These are phyloP conservation scores for Scolopax bukidnonensis DNA, from an alignment of 2,797 vertebrate genomes.

Conservation along the genomic window DNA sequence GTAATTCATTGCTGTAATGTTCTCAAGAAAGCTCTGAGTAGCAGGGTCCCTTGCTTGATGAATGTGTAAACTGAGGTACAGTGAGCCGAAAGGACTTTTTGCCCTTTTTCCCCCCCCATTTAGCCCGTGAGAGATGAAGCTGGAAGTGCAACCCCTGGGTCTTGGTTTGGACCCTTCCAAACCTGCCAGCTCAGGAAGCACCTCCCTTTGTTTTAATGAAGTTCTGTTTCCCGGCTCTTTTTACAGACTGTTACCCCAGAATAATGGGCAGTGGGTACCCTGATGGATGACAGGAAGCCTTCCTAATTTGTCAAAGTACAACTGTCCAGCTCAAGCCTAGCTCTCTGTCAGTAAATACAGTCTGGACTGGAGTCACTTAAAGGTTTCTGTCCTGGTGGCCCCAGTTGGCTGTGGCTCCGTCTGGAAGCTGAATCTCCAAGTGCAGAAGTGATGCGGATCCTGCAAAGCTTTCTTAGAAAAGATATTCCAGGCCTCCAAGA, in stretches of 20 bases:
- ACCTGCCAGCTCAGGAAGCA: constrained; percentile 6
- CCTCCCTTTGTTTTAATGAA: constrained; percentile 48
- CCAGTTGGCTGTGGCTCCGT: background rate
- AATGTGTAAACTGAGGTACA: background rate
- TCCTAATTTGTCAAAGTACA: constrained; percentile 43
- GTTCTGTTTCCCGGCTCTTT: constrained; percentile 24
- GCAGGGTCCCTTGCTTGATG: background rate
- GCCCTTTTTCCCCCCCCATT: background rate
- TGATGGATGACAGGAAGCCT: background rate
- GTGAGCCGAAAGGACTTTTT: background rate
- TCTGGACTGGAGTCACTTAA: background rate
- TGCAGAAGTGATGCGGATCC: background rate
- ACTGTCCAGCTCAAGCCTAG: constrained; percentile 14
- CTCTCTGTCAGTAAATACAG: constrained; percentile 6
- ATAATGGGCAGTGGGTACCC: constrained; percentile 20
- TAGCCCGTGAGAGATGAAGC: background rate
- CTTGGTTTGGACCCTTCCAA: background rate
- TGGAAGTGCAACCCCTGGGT: background rate
- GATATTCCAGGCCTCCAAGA: background rate
- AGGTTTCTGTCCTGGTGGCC: constrained; percentile 25
- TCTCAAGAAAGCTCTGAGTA: background rate
- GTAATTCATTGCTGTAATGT: background rate
- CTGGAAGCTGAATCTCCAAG: background rate
- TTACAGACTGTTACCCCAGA: constrained; percentile 4
- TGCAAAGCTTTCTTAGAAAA: background rate